Evolutionary conservation across 1,140 invertebrate genomes (phyloP).

Genomic region (Cephus cinctus): DNA sequence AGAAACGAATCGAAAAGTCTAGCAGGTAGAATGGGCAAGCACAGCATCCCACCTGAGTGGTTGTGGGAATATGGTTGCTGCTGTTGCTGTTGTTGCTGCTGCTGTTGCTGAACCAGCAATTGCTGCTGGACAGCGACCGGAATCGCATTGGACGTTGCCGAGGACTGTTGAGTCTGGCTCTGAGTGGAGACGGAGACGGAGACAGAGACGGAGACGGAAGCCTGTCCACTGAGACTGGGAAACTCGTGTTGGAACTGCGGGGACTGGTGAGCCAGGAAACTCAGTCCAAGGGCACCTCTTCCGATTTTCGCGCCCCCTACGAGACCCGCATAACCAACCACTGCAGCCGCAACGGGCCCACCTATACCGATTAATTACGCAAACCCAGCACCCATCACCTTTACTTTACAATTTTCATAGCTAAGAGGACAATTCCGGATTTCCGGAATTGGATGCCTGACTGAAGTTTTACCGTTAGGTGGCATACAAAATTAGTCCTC

Average conservation of each 20-base stretch:
- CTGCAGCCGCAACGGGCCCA: constrained; percentile 38
- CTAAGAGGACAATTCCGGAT: not conserved
- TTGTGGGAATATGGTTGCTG: constrained; percentile 45
- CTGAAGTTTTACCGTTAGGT: not conserved
- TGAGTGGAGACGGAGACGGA: constrained; percentile 37
- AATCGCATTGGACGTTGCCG: constrained; percentile 35
- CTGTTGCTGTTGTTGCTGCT: constrained; percentile 38
- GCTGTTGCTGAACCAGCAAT: constrained; percentile 41
- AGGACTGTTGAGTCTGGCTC: constrained; percentile 39
- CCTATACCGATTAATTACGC: constrained; percentile 36
- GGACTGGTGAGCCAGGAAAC: constrained; percentile 66
- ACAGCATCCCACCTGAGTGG: constrained; percentile 45
- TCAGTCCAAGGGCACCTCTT: constrained; percentile 54
- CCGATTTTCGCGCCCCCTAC: constrained; percentile 43
- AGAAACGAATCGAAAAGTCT: constrained; percentile 18
- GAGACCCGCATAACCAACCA: constrained; percentile 45
- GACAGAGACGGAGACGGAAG: constrained; percentile 25
- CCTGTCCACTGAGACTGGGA: constrained; percentile 67
- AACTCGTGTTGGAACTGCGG: constrained; percentile 84
- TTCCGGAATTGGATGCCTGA: not conserved
- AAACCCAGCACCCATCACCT: constrained; percentile 21
- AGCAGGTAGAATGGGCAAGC: constrained; percentile 31
- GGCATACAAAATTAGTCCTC: not conserved
- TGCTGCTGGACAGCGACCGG: constrained; percentile 38
- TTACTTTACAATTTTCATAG: constrained; percentile 8